Evolutionary conservation across 2,888 invertebrate species (phyloP), one percentile per base, ranked within the genome.

Genomic region (Arge pagana): DNA sequence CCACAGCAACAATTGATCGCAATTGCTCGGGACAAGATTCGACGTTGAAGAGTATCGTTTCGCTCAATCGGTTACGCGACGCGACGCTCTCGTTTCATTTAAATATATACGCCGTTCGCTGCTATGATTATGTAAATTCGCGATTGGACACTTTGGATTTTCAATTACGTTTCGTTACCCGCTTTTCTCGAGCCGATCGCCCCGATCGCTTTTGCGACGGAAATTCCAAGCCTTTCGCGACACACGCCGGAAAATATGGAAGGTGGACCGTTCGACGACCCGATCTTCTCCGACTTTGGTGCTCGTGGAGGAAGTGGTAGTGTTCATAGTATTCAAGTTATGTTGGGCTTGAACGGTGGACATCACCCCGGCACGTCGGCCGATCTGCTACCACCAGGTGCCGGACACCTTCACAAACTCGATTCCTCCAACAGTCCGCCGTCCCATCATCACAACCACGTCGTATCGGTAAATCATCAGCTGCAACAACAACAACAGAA

Each of bases 251-350:
- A 43, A 49, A 23, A 24, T 39, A 86, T 90, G 88, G 90, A 90
- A 76, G 86, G 80, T 61, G 79, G 78, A 43, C 82, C 83, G 24
- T 82, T 90, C 77, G 91, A 91, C 72, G 91, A 91, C 71, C 87
- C 88, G 67, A 85, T 88, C 71, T 91, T 90, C 76, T 81, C 84
- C 60, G 90, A 91, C 77, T 90, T 90, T 68, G 78, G 81, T 23
- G 83, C 81, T 62, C 84, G 81, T 54, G 78, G 78, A 58, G 77
- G 83, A 69, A 77, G 79, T 2, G 77, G 77, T 24, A 85, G 84
- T 30, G 83, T 81, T 48, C 84, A 85, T 64, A 82, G 83, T 61
- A 83, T 86, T 59, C 86, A 87, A 74, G 85, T 86, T 56, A 87
- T 87, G 87, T 73, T 87, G 49, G 85, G 85, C 10, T 76, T 85